These are phyloP conservation scores for Psephotus haematonotus DNA, from an alignment of 2,113 vertebrate species.

Conservation along the genomic window DNA sequence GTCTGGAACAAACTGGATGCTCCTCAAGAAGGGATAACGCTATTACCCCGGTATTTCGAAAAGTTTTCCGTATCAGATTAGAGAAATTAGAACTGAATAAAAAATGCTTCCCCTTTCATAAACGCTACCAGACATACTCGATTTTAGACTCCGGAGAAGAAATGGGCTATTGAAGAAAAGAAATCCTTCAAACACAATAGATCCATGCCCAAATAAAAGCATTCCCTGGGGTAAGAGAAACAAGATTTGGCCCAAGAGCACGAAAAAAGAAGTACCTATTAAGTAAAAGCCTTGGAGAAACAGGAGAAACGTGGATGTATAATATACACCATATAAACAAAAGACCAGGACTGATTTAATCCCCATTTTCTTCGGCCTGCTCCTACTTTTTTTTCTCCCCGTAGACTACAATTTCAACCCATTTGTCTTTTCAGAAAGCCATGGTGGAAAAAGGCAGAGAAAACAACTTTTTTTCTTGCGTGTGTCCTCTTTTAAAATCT, in stretches of 20 bases:
- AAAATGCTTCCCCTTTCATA: not conserved
- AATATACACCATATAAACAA: not conserved
- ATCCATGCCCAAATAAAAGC: not conserved
- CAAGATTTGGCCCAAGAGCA: not conserved
- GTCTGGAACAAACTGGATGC: not conserved
- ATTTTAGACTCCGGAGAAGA: not conserved
- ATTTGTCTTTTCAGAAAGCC: not conserved
- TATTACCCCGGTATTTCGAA: not conserved
- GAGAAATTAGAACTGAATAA: constrained; percentile 3
- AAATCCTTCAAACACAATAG: constrained; percentile 49
- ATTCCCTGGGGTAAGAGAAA: not conserved
- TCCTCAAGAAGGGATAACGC: not conserved
- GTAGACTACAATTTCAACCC: not conserved
- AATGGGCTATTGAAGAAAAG: constrained; percentile 8
- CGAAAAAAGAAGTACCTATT: not conserved
- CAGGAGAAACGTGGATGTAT: not conserved
- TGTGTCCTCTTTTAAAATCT: not conserved
- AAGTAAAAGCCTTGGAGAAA: not conserved
- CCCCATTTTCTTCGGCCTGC: not conserved
- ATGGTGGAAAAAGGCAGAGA: not conserved
- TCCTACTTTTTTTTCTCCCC: not conserved
- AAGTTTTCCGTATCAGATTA: not conserved
- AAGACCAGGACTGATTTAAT: not conserved
- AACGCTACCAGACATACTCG: constrained; percentile 14
- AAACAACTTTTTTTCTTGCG: fast-evolving